phyloP scores from a whole-genome alignment of 2,888 invertebrate species.

The Platerodrilus igneus region DNA sequence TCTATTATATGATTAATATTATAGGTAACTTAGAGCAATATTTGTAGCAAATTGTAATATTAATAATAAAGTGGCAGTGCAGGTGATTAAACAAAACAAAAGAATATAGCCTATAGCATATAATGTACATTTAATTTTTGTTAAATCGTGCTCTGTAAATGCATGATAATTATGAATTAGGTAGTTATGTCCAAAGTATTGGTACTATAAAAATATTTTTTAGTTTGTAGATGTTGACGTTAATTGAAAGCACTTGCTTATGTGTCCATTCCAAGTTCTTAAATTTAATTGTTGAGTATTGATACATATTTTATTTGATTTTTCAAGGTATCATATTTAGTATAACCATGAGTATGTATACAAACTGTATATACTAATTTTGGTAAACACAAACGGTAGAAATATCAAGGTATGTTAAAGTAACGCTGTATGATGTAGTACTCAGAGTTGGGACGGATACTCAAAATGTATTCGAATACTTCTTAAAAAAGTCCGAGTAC shows the following conservation, averaged over 20 bases:
- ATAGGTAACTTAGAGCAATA: too few species aligned
- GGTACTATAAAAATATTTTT: slow-evolving; percentile 31
- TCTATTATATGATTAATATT: too few species aligned
- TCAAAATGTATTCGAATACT: too few species aligned
- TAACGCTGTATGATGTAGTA: too few species aligned
- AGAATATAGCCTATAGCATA: slow-evolving; percentile 30
- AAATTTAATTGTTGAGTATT: background rate
- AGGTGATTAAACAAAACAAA: slow-evolving; percentile 19
- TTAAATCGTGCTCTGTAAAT: slow-evolving; percentile 47
- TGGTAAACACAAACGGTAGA: too few species aligned
- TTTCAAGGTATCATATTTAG: background rate
- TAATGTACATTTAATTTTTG: slow-evolving; percentile 38
- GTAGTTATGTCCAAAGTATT: slow-evolving; percentile 46
- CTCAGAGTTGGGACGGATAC: too few species aligned
- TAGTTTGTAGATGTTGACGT: slow-evolving; percentile 40
- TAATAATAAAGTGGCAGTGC: too few species aligned
- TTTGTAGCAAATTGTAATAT: too few species aligned
- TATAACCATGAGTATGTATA: slow-evolving; percentile 7
- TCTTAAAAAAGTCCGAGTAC: too few species aligned
- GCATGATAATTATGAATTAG: slow-evolving; percentile 43
- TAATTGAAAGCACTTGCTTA: slow-evolving; percentile 34
- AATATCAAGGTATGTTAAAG: too few species aligned
- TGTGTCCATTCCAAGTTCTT: slow-evolving; percentile 9
- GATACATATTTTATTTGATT: background rate
- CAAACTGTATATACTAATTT: slow-evolving; percentile 3